Conservation (phyloP, 2,797 vertebrate species). For the Mallotus villosus region DNA sequence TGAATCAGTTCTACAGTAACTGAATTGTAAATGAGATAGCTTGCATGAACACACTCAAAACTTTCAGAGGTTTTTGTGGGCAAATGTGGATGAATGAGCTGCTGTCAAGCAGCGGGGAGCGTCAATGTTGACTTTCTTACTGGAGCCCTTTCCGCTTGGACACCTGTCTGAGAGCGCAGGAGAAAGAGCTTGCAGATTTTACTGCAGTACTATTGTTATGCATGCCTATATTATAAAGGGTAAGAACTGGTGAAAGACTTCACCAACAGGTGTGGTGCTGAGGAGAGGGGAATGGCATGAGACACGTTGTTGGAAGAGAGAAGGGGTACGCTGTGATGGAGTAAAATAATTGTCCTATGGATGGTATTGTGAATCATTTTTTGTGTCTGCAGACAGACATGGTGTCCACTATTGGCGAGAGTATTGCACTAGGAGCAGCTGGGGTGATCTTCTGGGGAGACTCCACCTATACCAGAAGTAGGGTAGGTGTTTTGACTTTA, state of each 20-base stretch:
- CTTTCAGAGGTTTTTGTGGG: background rate
- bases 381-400: slow-evolving; percentile 73
- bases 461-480: slow-evolving; percentile 78
- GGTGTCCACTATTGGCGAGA: slow-evolving; percentile 83
- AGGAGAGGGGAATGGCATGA: no score
- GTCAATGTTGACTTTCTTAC: slow-evolving; percentile 21
- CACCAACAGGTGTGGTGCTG: no score
- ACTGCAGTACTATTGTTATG: no score
- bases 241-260: no score
- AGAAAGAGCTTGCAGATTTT: background rate
- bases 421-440: slow-evolving; percentile 88
- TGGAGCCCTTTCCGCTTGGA: background rate
- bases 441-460: slow-evolving; percentile 96
- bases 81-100: slow-evolving; percentile 26
- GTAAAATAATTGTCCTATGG: background rate
- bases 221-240: no score
- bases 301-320: no score
- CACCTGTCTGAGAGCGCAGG: background rate
- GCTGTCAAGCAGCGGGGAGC: slow-evolving; percentile 3
- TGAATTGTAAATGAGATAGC: background rate
- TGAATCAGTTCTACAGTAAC: background rate
- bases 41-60: no score
- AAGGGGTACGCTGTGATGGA: background rate
- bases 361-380: slow-evolving; percentile 33
- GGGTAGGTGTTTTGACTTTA: slow-evolving; percentile 65